Evolutionary conservation across 2,888 invertebrate genomes (phyloP), one percentile per base, ranked within the genome.

Genomic region (Trichogramma dendrolimi): DNA sequence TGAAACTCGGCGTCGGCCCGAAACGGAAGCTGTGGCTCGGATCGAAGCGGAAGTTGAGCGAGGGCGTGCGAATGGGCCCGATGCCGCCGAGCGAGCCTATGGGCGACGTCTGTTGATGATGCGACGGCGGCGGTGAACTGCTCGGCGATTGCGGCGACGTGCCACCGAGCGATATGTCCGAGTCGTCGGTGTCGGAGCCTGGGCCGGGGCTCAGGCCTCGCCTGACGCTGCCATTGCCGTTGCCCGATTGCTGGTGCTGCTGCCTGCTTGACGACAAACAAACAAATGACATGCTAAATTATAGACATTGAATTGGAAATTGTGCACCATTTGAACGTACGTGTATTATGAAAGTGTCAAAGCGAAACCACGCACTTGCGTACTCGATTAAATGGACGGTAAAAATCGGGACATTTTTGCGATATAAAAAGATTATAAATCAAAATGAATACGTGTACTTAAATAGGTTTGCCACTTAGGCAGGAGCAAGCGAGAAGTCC

Each of bases 181-280:
- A 79, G 41, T 79, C 79, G 47, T 79, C 79, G 42, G 75, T 73
- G 61, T 79, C 79, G 60, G 75, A 76, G 5, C 70, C 78, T 0
- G 78, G 72, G 41, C 75, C 76, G 3, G 79, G 79, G 60, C 79
- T 79, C 61, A 78, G 60, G 2, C 73, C 62, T 44, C 79, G 72
- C 5, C 78, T 71, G 0, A 72, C 64, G 43, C 71, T 73, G 47
- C 76, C 76, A 64, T 73, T 71, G 10, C 78, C 77, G 55, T 72
- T 72, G 38, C 79, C 77, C 4, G 78, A 77, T 64, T 78, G 79
- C 64, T 79, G 79, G 62, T 79, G 79, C 75, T 78, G 76, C 75
- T 78, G 76, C 71, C 79, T 79, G 71, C n/a, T 71, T 72, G 60
- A 55, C 53, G 39, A 40, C 51, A 55, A 46, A 50, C 51, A 47